Evolutionary conservation across 2,888 invertebrate genomes (phyloP), one percentile per base, ranked within the genome.

Genomic region (Acleris holmiana): DNA sequence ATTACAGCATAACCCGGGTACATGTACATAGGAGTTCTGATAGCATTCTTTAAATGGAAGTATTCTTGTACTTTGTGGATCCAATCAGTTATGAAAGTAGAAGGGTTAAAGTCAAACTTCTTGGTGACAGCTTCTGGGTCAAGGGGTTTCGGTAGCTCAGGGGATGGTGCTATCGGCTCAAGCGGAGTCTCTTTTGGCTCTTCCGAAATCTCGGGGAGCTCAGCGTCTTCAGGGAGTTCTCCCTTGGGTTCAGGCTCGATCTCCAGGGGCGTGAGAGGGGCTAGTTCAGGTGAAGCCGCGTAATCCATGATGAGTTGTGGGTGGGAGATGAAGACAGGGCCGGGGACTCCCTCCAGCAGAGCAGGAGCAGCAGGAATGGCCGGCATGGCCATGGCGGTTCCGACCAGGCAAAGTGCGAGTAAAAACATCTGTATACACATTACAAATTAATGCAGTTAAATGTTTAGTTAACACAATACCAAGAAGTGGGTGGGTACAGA

Each of bases 401-500:
- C 74, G 10, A 79, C 62, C 47, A 87, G 68, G 68, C 78, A 83
- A 7, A 86, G 41, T 13, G 71, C 74, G 41, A 82, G 15, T 0
- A 72, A 35, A 64, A 74, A 68, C 85, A 85, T 85, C 86, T 85
- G 73, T 5, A 58, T 47, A 51, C 3, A 29, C 40, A 40, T 46
- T 25, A 29, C 8, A 53, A 19, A 54, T 13, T 15, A 18, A 4
- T 29, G 4, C 13, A 13, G 35, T 10, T 13, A 35, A 13, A 13
- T 13, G 13, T 10, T 10, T 10, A 35, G 13, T 3, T 13, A 13
- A 13, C 13, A 10, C 13, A 35, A 35, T 3, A 35, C 35, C 35
- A 10, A 35, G 13, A 10, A 35, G 13, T 35, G 13, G 35, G 4
- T 35, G 35, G 35, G 13, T 35, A n/a, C n/a, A 8, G 35, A 35